phyloP scores from a whole-genome alignment of 2,113 vertebrate species.

The Onychostoma macrolepis region DNA sequence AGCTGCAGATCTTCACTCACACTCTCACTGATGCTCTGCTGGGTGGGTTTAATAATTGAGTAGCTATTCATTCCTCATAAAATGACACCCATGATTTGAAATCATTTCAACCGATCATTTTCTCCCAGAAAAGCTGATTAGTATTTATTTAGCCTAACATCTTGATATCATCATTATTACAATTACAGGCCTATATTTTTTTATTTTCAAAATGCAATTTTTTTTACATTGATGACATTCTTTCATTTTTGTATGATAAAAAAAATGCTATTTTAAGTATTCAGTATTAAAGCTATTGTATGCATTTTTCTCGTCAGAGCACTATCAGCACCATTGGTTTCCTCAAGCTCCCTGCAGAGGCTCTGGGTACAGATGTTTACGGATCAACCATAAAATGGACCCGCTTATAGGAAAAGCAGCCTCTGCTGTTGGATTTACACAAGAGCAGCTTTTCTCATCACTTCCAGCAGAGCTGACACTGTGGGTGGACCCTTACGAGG shows the following conservation, averaged over 20 bases:
- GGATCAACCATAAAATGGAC: conserved; percentile 86
- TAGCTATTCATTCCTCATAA: background rate
- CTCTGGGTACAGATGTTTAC: conserved; percentile 85
- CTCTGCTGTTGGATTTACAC: conserved; percentile 75
- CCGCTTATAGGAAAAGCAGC: conserved; percentile 81
- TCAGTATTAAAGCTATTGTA: background rate
- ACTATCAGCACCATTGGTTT: conserved; percentile 86
- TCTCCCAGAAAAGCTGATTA: background rate
- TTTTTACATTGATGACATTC: no score
- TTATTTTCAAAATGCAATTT: background rate
- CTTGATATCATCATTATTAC: background rate
- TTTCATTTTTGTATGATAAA: background rate
- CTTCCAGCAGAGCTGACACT: conserved; percentile 84
- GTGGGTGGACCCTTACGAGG: conserved; percentile 83
- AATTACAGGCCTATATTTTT: background rate
- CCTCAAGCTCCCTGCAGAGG: conserved; percentile 81
- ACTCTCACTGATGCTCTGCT: conserved; percentile 78
- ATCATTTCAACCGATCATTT: background rate
- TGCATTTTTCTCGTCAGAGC: conserved; percentile 68
- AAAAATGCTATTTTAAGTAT: background rate
- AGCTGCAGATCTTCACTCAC: conserved; percentile 77
- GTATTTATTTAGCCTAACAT: background rate
- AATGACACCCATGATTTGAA: no score
- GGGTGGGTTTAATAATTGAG: conserved; percentile 62
- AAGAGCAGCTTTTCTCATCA: conserved; percentile 73